A percentile compares a stretch with the other conserved stretches of the same genome.
Evolutionary conservation across 2,888 invertebrate genomes (phyloP).

Genomic region (Octodonta nipae): DNA sequence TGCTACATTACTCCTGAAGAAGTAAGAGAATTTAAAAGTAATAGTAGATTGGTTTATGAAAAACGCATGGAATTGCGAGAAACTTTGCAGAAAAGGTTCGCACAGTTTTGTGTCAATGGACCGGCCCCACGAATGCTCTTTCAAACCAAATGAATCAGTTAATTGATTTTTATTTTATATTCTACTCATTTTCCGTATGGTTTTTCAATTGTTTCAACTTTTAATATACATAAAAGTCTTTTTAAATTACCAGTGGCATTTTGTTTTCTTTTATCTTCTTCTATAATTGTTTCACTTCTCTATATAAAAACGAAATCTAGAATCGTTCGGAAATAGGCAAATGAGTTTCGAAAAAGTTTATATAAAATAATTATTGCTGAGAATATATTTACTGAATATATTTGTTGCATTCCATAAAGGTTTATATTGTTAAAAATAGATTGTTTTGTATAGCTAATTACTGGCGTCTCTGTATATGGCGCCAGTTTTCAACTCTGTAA

Average conservation of each 20-base stretch:
- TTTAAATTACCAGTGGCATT: no score
- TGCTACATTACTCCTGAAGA: constrained; percentile 81
- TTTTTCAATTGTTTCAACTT: no score
- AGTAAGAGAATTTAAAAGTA: constrained; percentile 73
- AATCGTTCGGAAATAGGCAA: no score
- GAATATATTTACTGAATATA: no score
- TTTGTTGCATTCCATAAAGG: constrained; percentile 37
- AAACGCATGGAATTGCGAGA: constrained; percentile 71
- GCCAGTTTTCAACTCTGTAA: not conserved
- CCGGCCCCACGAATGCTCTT: constrained; percentile 35
- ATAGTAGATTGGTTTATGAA: constrained; percentile 61
- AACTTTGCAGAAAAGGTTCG: constrained; percentile 70
- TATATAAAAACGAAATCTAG: no score
- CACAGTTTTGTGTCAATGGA: constrained; percentile 55
- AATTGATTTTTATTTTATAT: constrained; percentile 23
- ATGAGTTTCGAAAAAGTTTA: no score
- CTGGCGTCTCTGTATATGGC: not conserved
- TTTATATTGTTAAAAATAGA: constrained; percentile 28
- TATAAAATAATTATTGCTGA: no score
- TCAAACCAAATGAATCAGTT: constrained; percentile 32
- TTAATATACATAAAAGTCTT: no score
- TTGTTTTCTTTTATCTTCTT: no score
- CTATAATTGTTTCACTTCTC: no score
- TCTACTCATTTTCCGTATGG: constrained; percentile 13
- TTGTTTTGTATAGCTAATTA: constrained; percentile 25